phyloP scores from a whole-genome alignment of 2,888 invertebrate species.

The Harmothoe impar region DNA sequence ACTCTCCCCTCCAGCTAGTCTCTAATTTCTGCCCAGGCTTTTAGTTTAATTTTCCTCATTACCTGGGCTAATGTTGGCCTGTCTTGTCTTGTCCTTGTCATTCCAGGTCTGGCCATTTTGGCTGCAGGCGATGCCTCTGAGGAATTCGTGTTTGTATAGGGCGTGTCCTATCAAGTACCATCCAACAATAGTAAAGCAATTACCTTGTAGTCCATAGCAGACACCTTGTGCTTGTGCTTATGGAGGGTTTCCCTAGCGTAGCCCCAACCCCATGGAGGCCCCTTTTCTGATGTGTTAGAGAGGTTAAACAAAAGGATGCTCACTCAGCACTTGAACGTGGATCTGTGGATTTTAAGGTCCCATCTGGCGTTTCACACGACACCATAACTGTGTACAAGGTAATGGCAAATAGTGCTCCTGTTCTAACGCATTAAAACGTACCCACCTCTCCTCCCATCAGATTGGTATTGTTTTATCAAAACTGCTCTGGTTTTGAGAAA shows the following conservation, averaged over 20 bases:
- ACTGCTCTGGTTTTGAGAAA: no score
- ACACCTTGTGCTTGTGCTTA: neutral
- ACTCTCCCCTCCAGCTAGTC: neutral
- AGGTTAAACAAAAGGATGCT: neutral
- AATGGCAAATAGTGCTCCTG: no score
- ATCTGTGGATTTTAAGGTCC: neutral
- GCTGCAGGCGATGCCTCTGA: neutral
- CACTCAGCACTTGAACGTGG: constrained; percentile 2
- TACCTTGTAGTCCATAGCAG: neutral
- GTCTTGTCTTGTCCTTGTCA: constrained; percentile 4
- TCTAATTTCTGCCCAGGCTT: neutral
- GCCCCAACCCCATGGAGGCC: neutral
- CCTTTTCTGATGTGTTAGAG: neutral
- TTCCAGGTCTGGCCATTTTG: neutral
- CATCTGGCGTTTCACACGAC: neutral
- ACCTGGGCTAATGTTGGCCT: neutral
- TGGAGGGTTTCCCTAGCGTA: neutral
- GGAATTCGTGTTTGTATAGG: neutral
- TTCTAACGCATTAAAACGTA: no score
- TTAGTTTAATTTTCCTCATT: neutral
- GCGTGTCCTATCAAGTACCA: neutral
- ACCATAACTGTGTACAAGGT: neutral
- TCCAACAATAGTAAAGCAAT: neutral
- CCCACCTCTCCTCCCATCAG: no score
- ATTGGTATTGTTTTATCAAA: no score